phyloP scores from a whole-genome alignment of 2,113 vertebrate species.

The human region DNA sequence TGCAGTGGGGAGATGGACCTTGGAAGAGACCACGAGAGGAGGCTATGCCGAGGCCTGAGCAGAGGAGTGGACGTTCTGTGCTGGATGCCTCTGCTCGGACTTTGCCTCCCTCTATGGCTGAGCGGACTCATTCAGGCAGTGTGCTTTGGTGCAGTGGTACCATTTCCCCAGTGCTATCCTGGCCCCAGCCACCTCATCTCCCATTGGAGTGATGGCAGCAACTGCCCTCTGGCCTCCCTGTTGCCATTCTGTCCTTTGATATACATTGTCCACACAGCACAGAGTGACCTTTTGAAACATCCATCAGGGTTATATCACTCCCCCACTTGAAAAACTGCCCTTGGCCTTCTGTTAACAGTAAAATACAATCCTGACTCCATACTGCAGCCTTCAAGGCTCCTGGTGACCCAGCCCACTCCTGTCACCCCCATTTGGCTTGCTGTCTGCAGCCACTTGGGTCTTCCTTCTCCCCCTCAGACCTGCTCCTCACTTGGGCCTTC shows the following conservation, averaged over 20 bases:
- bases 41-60: background rate
- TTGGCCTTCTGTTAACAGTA: background rate
- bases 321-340: background rate
- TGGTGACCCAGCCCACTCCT: background rate
- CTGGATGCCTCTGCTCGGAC: background rate
- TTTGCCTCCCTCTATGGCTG: background rate
- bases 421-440: background rate
- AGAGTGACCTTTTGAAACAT: background rate
- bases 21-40: background rate
- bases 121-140: background rate
- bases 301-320: background rate
- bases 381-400: background rate
- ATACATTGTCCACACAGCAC: background rate
- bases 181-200: background rate
- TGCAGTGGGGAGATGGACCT: background rate
- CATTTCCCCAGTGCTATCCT: background rate
- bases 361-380: background rate
- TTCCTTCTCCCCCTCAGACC: background rate
- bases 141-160: background rate
- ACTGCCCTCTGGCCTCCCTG: background rate
- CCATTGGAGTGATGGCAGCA: background rate
- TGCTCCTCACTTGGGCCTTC: background rate
- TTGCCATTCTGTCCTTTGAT: background rate
- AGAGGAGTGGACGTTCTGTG: background rate
- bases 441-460: background rate